Evolutionary conservation across 2,113 vertebrate genomes (phyloP).

Genomic region (Toxotes chatareus): DNA sequence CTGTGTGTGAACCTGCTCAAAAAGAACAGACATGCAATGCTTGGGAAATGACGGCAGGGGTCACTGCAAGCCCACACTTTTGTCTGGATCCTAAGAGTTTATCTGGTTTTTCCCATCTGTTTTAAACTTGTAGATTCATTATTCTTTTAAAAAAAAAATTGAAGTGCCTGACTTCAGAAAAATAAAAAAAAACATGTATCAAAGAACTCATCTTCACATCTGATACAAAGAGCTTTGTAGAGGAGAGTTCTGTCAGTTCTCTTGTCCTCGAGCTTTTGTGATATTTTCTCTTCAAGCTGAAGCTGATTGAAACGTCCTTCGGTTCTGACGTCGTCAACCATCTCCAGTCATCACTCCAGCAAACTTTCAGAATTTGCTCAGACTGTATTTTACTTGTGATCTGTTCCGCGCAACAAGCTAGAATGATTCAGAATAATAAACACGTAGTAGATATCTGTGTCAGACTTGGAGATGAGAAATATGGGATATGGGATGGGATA

Average conservation of each 20-base stretch:
- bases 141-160: neutral
- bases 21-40: conserved; percentile 12
- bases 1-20: neutral
- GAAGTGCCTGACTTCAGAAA: neutral
- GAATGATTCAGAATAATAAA: neutral
- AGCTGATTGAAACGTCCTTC: neutral
- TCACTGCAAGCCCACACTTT: conserved; percentile 44
- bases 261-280: conserved; percentile 52
- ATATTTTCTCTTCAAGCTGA: conserved; percentile 10
- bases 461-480: neutral
- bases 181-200: neutral
- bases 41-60: conserved; percentile 37
- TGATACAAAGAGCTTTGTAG: conserved; percentile 15
- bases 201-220: conserved; percentile 26
- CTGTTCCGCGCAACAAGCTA: neutral
- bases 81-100: neutral
- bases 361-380: neutral
- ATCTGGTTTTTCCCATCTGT: conserved; percentile 2
- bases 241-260: conserved; percentile 15
- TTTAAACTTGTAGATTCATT: neutral
- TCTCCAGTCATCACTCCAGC: neutral
- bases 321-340: conserved; percentile 20
- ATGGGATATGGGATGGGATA: neutral
- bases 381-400: neutral
- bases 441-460: neutral